phyloP scores from a whole-genome alignment of 1,140 invertebrate species.

The Aporrectodea caliginosa region DNA sequence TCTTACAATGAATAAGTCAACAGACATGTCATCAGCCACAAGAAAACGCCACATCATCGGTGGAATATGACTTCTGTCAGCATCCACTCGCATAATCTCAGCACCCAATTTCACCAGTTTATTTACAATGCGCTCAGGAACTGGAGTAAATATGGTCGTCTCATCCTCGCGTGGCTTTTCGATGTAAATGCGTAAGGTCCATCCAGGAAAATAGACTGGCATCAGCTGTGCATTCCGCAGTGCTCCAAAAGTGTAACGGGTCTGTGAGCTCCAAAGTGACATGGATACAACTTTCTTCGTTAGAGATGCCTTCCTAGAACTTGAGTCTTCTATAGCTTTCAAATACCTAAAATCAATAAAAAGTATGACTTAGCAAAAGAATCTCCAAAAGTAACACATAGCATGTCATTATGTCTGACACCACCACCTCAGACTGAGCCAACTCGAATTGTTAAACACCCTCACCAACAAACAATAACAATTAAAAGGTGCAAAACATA shows the following conservation, averaged over 20 bases:
- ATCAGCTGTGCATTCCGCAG: conserved; percentile 22
- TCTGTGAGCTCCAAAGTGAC: conserved; percentile 13
- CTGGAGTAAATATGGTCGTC: background rate
- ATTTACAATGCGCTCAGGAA: background rate
- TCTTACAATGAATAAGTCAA: conserved; percentile 43
- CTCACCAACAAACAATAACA: too few species aligned
- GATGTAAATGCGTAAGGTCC: conserved; percentile 22
- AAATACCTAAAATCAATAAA: background rate
- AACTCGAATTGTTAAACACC: too few species aligned
- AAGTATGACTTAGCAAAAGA: too few species aligned
- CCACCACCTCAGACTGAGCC: too few species aligned
- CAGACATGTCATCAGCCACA: conserved; percentile 42
- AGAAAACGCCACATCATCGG: conserved; percentile 42
- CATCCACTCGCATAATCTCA: background rate
- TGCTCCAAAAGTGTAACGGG: conserved; percentile 17
- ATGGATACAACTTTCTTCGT: conserved; percentile 23
- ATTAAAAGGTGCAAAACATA: too few species aligned
- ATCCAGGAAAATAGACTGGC: conserved; percentile 25
- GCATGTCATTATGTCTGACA: too few species aligned
- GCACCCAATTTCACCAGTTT: conserved; percentile 8
- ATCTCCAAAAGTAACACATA: too few species aligned
- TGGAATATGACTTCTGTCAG: background rate
- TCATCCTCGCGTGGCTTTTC: background rate
- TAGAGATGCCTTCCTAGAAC: background rate
- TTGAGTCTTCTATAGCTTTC: background rate